A percentile compares a stretch with the other conserved stretches of the same genome.
Evolutionary conservation across 1,140 invertebrate species (phyloP).

Genomic region (Drosophila serrata): DNA sequence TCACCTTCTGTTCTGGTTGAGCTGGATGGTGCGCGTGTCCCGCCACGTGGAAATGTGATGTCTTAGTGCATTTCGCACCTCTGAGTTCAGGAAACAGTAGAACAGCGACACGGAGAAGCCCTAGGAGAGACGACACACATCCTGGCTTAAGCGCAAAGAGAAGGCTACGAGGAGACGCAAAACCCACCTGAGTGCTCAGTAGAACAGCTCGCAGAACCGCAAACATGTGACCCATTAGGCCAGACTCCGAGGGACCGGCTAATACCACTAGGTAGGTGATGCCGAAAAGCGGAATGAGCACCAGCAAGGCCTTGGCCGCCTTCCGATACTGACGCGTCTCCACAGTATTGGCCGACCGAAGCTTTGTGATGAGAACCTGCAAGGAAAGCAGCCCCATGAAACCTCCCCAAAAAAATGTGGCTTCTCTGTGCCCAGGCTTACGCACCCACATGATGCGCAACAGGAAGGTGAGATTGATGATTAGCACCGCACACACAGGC

Average conservation of each 20-base stretch:
- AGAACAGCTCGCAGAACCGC: constrained; percentile 90
- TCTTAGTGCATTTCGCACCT: constrained; percentile 93
- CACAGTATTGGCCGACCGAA: constrained; percentile 93
- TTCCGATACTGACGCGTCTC: constrained; percentile 96
- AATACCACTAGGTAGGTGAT: constrained; percentile 94
- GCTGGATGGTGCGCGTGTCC: constrained; percentile 88
- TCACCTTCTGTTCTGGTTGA: constrained; percentile 86
- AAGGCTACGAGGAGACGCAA: background rate
- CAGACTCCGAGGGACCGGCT: constrained; percentile 89
- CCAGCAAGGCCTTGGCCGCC: constrained; percentile 94
- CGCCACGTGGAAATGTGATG: constrained; percentile 94
- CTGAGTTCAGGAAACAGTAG: constrained; percentile 97
- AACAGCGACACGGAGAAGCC: constrained; percentile 94
- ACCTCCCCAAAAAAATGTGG: background rate
- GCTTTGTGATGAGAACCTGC: constrained; percentile 95
- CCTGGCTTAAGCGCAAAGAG: background rate
- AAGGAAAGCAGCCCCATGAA: background rate
- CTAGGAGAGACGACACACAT: constrained; percentile 44
- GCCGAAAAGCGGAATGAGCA: constrained; percentile 94
- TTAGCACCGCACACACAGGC: constrained; percentile 90
- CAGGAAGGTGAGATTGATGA: constrained; percentile 94
- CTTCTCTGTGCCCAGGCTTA: constrained; percentile 49
- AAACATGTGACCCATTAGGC: constrained; percentile 88
- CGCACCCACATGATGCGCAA: constrained; percentile 96
- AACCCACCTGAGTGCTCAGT: constrained; percentile 90